A percentile compares a stretch with the other conserved stretches of the same genome.
Conservation (phyloP, 2,797 vertebrate species). For the Amblyraja radiata region DNA sequence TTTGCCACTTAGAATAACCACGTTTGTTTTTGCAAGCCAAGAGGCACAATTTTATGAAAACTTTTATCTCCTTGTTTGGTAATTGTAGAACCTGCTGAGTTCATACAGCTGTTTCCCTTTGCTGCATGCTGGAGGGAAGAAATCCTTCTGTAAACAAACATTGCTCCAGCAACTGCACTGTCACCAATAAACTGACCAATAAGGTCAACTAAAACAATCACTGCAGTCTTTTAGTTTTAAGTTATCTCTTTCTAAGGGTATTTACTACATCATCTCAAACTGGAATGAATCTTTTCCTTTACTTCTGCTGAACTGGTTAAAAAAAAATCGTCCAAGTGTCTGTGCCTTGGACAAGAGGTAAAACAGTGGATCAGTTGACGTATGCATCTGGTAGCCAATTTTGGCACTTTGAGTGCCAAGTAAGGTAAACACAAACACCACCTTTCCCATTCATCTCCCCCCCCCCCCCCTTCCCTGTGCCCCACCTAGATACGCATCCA, state of each 20-base stretch:
- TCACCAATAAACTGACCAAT: neutral
- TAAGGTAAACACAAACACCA: neutral
- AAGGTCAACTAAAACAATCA: neutral
- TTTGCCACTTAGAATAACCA: neutral
- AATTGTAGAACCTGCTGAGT: neutral
- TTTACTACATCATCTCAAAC: neutral
- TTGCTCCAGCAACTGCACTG: neutral
- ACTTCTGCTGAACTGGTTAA: neutral
- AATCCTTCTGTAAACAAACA: neutral
- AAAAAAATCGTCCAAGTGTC: neutral
- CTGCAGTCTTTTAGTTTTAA: neutral
- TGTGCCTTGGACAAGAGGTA: neutral
- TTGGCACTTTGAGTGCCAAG: neutral
- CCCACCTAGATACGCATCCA: too few species aligned
- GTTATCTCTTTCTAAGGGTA: neutral
- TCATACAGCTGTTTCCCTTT: constrained; percentile 19
- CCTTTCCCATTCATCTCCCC: too few species aligned
- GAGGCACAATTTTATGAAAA: constrained; percentile 13
- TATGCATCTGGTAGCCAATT: neutral
- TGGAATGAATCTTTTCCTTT: neutral
- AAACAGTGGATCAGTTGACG: neutral
- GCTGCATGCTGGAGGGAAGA: neutral
- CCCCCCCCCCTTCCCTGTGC: too few species aligned
- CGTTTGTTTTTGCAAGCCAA: neutral
- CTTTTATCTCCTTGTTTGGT: constrained; percentile 2